These are phyloP conservation scores for Rachycentron canadum DNA, from an alignment of 2,797 vertebrate genomes.

Conservation along the genomic window DNA sequence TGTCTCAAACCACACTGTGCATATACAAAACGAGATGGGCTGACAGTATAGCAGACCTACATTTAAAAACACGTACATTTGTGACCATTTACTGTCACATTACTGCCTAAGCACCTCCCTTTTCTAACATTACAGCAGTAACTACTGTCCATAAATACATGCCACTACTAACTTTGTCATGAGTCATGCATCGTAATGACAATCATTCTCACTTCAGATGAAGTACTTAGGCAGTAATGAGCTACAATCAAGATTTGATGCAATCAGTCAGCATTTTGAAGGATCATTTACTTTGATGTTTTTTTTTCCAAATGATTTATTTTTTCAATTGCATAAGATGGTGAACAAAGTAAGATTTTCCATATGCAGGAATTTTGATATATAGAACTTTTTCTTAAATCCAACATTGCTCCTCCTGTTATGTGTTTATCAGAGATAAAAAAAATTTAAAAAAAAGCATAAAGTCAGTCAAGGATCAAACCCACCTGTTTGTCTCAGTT, in stretches of 20 bases:
- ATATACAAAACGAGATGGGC: neutral
- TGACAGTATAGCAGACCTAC: neutral
- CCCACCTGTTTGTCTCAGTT: neutral
- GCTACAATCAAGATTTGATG: slow-evolving; percentile 58
- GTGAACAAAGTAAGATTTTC: neutral
- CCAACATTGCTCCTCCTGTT: neutral
- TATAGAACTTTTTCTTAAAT: neutral
- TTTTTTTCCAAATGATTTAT: slow-evolving; percentile 20
- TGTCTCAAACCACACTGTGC: slow-evolving; percentile 8
- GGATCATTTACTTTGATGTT: slow-evolving; percentile 56
- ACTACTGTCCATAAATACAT: slow-evolving; percentile 33
- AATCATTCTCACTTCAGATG: slow-evolving; percentile 62
- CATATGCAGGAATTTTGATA: neutral
- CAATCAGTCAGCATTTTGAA: slow-evolving; percentile 64
- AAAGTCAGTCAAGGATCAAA: neutral
- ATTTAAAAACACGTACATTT: neutral
- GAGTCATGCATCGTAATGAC: slow-evolving; percentile 61
- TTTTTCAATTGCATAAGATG: slow-evolving; percentile 7
- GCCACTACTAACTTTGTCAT: slow-evolving; percentile 50
- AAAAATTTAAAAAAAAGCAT: slow-evolving; percentile 8
- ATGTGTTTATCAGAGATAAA: neutral
- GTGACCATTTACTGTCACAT: neutral
- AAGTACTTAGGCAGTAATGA: slow-evolving; percentile 64
- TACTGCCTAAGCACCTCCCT: neutral
- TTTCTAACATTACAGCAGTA: slow-evolving; percentile 27